These are phyloP conservation scores for Alethe diademata DNA, from an alignment of 2,113 vertebrate genomes.

Conservation along the genomic window DNA sequence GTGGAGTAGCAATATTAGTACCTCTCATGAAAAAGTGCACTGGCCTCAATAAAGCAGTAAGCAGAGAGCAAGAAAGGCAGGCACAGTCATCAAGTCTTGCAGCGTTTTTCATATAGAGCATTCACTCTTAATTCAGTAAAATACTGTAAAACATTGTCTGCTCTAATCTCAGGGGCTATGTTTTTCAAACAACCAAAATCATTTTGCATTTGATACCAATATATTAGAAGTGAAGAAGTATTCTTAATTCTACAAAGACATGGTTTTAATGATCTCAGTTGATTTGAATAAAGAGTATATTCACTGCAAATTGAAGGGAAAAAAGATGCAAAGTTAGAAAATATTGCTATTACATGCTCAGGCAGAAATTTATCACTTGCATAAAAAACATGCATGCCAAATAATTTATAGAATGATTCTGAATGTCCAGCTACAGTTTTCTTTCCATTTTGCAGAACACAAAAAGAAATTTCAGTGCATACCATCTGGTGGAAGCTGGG, in stretches of 20 bases:
- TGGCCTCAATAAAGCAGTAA: neutral
- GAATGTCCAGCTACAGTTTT: neutral
- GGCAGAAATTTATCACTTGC: neutral
- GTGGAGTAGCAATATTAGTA: neutral
- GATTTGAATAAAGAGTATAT: neutral
- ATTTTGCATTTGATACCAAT: neutral
- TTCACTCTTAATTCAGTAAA: neutral
- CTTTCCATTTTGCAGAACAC: neutral
- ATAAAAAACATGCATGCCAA: neutral
- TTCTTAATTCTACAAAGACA: neutral
- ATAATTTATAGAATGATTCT: neutral
- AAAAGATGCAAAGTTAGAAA: neutral
- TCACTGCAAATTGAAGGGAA: neutral
- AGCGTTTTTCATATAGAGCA: neutral
- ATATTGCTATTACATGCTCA: neutral
- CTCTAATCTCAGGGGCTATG: neutral
- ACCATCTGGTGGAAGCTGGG: conserved; percentile 98
- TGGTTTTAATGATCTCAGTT: neutral
- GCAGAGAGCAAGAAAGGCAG: neutral
- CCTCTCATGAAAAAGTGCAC: neutral
- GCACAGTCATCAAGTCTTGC: neutral
- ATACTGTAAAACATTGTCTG: neutral
- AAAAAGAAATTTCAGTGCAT: neutral
- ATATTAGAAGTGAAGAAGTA: neutral
- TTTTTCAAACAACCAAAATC: neutral